These are phyloP conservation scores for Cairina moschata DNA, from an alignment of 2,113 vertebrate species.

Conservation along the genomic window DNA sequence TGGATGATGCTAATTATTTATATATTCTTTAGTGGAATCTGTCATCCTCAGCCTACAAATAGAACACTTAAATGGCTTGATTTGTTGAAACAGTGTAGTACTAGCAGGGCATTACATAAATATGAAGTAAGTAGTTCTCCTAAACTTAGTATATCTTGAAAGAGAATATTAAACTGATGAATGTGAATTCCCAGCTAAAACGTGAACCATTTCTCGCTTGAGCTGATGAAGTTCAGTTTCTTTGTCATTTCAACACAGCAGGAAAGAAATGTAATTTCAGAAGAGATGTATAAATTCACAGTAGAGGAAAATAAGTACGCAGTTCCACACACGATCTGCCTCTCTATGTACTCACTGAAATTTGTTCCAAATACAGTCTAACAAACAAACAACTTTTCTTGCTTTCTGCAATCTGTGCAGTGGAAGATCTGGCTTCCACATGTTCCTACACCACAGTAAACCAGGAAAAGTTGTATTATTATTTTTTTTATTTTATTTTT, in stretches of 20 bases:
- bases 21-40: constrained; percentile 15
- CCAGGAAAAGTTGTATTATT: background rate
- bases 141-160: background rate
- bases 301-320: background rate
- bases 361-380: background rate
- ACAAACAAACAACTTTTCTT: background rate
- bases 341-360: background rate
- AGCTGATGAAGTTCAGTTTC: background rate
- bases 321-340: background rate
- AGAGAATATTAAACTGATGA: background rate
- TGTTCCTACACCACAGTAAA: background rate
- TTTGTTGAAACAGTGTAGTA: background rate
- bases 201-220: constrained; percentile 2
- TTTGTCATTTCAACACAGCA: background rate
- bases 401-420: background rate
- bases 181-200: constrained; percentile 14
- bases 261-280: background rate
- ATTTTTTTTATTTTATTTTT: background rate
- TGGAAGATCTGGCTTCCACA: constrained; percentile 26
- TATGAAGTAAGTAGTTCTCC: constrained; percentile 18
- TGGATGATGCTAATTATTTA: constrained; percentile 19
- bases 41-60: background rate
- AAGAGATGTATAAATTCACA: background rate
- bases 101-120: background rate
- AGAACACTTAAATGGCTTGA: background rate